Base-by-base conservation (phyloP, 2,797 vertebrate genomes). In the Epinephelus coioides region DNA sequence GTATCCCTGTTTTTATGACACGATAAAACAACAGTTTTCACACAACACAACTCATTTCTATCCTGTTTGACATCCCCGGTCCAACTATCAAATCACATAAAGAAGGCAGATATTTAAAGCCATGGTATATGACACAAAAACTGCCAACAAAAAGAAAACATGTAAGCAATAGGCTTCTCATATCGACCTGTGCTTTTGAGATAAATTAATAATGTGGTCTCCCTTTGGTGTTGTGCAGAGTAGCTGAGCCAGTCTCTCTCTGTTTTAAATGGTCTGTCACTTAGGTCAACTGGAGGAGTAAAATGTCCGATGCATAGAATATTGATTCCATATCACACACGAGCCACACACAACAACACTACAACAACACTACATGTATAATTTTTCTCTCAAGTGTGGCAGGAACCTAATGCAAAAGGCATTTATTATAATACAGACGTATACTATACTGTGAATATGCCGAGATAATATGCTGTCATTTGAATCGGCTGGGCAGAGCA, bases 181-280 rank as follows among this genome's bases (percentile, higher is more conserved):
- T 93, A 93, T 94, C 82, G 89, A 94, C 92, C 91, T 88, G 82
- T 90, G 81, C 90, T 94, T 89, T 91, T 91, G 79, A 91, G 85
- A 93, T 94, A 82, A 94, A 94, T 96, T 91, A 94, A 92, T 94
- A 92, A 94, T 86, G 85, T 49, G 78, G 73, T 84, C 84, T 89
- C 85, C 83, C 87, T 91, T 92, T 78, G 83, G 88, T 84, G 81
- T 84, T 27, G 55, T 76, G 85, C 87, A 82, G 72, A 84, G 86
- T 80, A 72, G 86, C 89, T 78, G 81, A 89, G 89, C 87, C 83
- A 61, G 81, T 84, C 84, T 86, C 83, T 67, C 88, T 89, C 82
- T 66, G 83, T 93, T 91, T 94, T 91, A 94, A 94, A 94, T 90
- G 90, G 84, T 92, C 89, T 86, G 93, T 93, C 92, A 88, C 89